Percentiles rank a stretch among this genome's conserved stretches.
Conservation (phyloP, 2,797 vertebrate species). For the Sebastes itinus region DNA sequence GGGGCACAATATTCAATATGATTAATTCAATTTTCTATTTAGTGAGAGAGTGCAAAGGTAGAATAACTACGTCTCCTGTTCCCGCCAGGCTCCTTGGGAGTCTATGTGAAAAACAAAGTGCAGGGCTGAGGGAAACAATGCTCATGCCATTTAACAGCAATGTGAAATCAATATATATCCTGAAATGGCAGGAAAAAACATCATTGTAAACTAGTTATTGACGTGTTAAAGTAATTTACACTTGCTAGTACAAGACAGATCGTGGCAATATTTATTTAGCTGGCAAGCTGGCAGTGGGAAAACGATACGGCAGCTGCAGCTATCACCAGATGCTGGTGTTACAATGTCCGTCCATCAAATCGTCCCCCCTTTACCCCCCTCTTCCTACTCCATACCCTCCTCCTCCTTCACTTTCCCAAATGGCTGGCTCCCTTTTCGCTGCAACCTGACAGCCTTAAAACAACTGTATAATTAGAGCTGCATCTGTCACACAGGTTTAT, state of each 20-base stretch:
- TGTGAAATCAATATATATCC: slow-evolving; percentile 86
- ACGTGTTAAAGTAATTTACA: slow-evolving; percentile 88
- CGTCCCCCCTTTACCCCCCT: slow-evolving; percentile 37
- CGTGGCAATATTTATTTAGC: slow-evolving; percentile 89
- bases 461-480: slow-evolving; percentile 87
- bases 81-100: slow-evolving; percentile 50
- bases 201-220: slow-evolving; percentile 89
- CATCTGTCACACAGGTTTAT: slow-evolving; percentile 80
- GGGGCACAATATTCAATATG: not conserved
- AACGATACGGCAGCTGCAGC: slow-evolving; percentile 84
- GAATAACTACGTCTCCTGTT: slow-evolving; percentile 15
- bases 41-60: slow-evolving; percentile 2
- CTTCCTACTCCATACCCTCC: slow-evolving; percentile 54
- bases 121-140: slow-evolving; percentile 61
- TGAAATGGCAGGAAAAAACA: slow-evolving; percentile 83
- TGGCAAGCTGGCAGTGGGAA: slow-evolving; percentile 81
- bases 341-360: slow-evolving; percentile 85
- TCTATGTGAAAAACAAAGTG: slow-evolving; percentile 43
- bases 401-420: slow-evolving; percentile 69
- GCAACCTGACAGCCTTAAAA: slow-evolving; percentile 87
- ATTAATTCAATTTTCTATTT: slow-evolving; percentile 13
- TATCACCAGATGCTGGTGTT: slow-evolving; percentile 85
- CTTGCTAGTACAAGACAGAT: slow-evolving; percentile 88
- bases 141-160: slow-evolving; percentile 79
- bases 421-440: slow-evolving; percentile 80